Conservation (phyloP, 2,113 vertebrate species). For the Xenopus borealis region DNA sequence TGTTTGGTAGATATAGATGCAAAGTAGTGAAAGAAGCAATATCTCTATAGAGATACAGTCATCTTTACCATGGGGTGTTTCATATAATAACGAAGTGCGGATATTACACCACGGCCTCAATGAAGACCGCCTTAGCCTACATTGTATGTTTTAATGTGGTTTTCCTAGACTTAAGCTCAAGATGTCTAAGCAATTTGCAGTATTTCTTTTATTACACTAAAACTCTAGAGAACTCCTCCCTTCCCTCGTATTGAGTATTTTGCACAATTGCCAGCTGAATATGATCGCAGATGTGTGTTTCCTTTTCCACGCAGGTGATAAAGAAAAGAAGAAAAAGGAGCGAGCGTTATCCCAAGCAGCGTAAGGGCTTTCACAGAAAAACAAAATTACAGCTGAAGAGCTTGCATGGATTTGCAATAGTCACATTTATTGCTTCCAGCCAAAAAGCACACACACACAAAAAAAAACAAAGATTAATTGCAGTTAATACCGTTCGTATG, state of each 20-base stretch:
- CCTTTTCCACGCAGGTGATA: slow-evolving; percentile 36
- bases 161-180: slow-evolving; percentile 25
- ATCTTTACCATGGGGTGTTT: no score
- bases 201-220: slow-evolving; percentile 27
- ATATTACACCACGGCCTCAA: no score
- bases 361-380: slow-evolving; percentile 27
- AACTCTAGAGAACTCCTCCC: slow-evolving; percentile 25
- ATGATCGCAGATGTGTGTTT: slow-evolving; percentile 42
- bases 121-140: no score
- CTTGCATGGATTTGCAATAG: slow-evolving; percentile 20
- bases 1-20: no score
- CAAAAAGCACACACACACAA: not conserved
- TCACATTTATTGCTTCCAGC: slow-evolving; percentile 21
- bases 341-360: slow-evolving; percentile 21
- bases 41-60: no score
- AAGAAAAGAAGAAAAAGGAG: slow-evolving; percentile 12
- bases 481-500: not conserved
- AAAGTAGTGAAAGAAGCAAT: no score
- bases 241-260: slow-evolving; percentile 27
- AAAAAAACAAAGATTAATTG: slow-evolving; percentile 29
- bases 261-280: slow-evolving; percentile 30
- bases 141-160: slow-evolving; percentile 11
- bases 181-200: slow-evolving; percentile 1
- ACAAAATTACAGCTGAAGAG: slow-evolving; percentile 10
- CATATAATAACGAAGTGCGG: no score